Evolutionary conservation across 2,888 invertebrate species (phyloP), one percentile per base, ranked within the genome.

Genomic region (Brenthis ino): DNA sequence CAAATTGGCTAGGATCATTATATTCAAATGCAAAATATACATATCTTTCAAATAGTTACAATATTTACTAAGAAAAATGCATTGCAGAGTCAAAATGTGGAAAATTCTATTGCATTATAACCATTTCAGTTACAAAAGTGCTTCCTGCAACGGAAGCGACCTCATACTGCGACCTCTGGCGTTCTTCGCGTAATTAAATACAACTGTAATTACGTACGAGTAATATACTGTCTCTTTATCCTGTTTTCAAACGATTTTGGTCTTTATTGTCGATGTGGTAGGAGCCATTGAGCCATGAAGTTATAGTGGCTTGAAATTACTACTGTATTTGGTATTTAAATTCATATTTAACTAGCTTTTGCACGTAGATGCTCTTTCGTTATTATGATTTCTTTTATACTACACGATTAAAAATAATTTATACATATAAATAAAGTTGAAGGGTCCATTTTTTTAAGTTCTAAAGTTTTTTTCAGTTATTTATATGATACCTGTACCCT

Each of bases 101-200:
- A 67, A 70, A 67, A 67, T 61, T 65, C 65, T 60, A 65, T 70
- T 65, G 51, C 60, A 64, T 61, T 70, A 65, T 68, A 64, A 60
- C 64, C 16, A 64, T 64, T 67, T 51, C 63, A 24, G 48, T 14
- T 56, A 64, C 69, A 71, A 69, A 69, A 69, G 68, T 71, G 69
- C 63, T 71, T 70, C 72, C 73, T 67, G 58, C 71, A 51, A 63
- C 72, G 70, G 72, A 71, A 65, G 66, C 71, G 68, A 68, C 70
- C 68, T 67, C 72, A 68, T 70, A 70, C 63, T 66, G 70, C 65
- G 71, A 64, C 75, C 71, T 70, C 69, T 72, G 71, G 64, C 71
- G 64, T 47, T 69, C 65, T 67, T 70, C 51, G 53, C 54, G 67
- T 72, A 74, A 75, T 75, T 75, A 75, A 72, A 75, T 73, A 69